Conservation (phyloP, 2,888 invertebrate species). For the Orthosia cruda region DNA sequence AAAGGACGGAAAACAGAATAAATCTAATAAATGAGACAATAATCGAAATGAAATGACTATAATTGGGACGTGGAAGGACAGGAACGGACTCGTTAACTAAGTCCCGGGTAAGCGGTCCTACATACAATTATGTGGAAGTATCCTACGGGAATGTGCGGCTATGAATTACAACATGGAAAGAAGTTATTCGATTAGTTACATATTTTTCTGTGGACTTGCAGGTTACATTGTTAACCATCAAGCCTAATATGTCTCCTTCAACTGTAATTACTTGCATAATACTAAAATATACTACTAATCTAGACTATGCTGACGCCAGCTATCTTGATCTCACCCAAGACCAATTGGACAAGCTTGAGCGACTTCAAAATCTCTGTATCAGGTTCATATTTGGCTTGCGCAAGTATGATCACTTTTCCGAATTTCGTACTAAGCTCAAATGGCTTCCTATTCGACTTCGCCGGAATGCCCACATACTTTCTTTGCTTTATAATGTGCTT, state of each 20-base stretch:
- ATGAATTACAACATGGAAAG: conserved; percentile 27
- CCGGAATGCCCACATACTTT: too few species aligned
- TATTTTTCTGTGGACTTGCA: not conserved
- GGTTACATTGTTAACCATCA: not conserved
- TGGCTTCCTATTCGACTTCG: too few species aligned
- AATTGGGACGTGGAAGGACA: conserved; percentile 31
- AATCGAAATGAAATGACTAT: conserved; percentile 45
- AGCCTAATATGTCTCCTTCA: not conserved
- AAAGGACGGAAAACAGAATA: conserved; percentile 1
- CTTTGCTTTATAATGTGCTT: too few species aligned
- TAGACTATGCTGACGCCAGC: too few species aligned
- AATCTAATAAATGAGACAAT: conserved; percentile 41
- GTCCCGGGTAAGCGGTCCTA: conserved; percentile 33
- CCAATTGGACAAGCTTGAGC: too few species aligned
- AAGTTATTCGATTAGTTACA: not conserved
- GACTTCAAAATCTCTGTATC: too few species aligned
- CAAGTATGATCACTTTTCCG: too few species aligned
- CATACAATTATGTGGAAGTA: conserved; percentile 28
- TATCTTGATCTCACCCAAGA: too few species aligned
- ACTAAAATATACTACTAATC: too few species aligned
- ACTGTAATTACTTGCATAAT: not conserved
- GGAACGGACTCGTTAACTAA: conserved; percentile 16
- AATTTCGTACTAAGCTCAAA: too few species aligned
- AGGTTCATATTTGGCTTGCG: too few species aligned
- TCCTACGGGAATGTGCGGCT: conserved; percentile 13